Evolutionary conservation across 2,888 invertebrate genomes (phyloP).

Genomic region (Arge pagana): DNA sequence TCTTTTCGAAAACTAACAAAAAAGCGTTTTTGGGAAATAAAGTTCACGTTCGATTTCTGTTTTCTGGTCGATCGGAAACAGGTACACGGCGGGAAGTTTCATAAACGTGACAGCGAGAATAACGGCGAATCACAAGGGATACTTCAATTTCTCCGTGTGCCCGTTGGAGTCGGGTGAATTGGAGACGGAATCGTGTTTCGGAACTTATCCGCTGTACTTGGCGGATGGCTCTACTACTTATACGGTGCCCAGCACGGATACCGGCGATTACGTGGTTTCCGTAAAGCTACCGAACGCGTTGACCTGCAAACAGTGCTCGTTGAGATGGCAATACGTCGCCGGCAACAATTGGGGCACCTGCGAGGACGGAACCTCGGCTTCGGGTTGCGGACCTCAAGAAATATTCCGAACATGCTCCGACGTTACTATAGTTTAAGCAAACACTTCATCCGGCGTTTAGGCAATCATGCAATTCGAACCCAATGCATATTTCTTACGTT

Average conservation of each 20-base stretch:
- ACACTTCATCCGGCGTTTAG: too few species aligned
- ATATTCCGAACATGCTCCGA: constrained; percentile 62
- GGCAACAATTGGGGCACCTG: constrained; percentile 63
- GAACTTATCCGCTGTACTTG: constrained; percentile 51
- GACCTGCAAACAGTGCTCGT: constrained; percentile 61
- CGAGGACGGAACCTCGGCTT: constrained; percentile 49
- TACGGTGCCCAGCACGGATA: constrained; percentile 31
- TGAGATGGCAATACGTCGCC: constrained; percentile 63
- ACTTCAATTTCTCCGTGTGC: constrained; percentile 61
- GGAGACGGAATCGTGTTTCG: constrained; percentile 63
- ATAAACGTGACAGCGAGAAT: constrained; percentile 52
- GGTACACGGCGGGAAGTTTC: constrained; percentile 44
- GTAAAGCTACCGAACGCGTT: constrained; percentile 57
- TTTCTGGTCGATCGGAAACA: constrained; percentile 24
- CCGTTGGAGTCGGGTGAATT: constrained; percentile 51
- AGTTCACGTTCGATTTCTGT: too few species aligned
- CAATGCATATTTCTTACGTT: too few species aligned
- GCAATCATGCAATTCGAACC: too few species aligned
- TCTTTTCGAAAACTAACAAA: too few species aligned
- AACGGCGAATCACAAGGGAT: constrained; percentile 60
- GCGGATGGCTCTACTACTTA: constrained; percentile 47
- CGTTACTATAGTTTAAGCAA: too few species aligned
- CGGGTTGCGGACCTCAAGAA: constrained; percentile 63
- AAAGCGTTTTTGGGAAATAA: too few species aligned
- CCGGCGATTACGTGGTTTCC: constrained; percentile 37